Base-by-base conservation (phyloP, 37 sponge, comb jelly and placozoan species). In the Ianthella basta region DNA sequence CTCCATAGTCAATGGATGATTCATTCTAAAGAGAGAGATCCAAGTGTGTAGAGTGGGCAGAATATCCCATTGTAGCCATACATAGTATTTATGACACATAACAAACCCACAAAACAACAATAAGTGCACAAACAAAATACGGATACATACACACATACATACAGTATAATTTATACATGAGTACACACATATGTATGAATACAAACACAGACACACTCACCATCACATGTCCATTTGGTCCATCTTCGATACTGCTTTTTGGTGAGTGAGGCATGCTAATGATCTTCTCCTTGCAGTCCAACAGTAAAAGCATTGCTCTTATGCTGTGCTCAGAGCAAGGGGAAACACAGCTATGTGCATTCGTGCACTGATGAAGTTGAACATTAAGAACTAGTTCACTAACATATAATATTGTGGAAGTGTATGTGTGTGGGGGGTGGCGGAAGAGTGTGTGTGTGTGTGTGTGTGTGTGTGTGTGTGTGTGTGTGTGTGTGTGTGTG, bases 261-360 rank as follows among this genome's bases (percentile, higher is more conserved):
- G 50, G 8, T 8, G 50, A n/a, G n/a, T n/a, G 50, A 44, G 50
- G 50, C 50, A 44, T 44, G 50, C 50, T 44, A 27, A 90, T 19
- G 4, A 97, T 89, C 69, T 88, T 88, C 53, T 94, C 88, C 78
- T 94, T 94, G 79, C 97, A 94, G 61, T 97, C 95, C 0, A 97
- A 87, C 40, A 97, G 88, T 19, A 97, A 35, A 0, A 97, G 66
- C 94, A 97, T 93, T 27, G 97, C 92, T 60, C 92, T 94, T 15
- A 93, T 87, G 90, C 97, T 97, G 29, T 6, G 27, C 14, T 13
- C 23, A 66, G 15, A 23, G 68, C n/a, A n/a, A n/a, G n/a, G n/a
- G n/a, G n/a, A n/a, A n/a, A n/a, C n/a, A 44, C 6, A 44, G 50
- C 8, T 44, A 44, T 44, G 50, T 8, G 8, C 50, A 44, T 44